Evolutionary conservation across 2,888 invertebrate genomes (phyloP).

Genomic region (Polietes domitor): DNA sequence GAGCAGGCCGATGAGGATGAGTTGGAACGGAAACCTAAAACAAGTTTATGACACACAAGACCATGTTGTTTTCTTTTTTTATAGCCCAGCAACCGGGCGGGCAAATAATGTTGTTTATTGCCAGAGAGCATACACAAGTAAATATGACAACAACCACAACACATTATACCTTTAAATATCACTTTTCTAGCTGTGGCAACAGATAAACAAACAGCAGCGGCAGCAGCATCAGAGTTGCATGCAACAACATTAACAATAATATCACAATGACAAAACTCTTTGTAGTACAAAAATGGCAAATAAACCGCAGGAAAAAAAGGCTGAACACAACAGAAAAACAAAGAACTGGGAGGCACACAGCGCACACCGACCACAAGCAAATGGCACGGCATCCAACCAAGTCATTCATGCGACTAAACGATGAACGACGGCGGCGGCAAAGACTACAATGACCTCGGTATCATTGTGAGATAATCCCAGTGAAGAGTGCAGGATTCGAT

Average conservation of each 20-base stretch:
- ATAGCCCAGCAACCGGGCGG: constrained; percentile 48
- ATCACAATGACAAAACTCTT: constrained; percentile 56
- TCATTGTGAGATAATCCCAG: background rate
- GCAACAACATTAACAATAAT: constrained; percentile 51
- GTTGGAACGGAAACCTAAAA: constrained; percentile 52
- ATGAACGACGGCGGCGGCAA: constrained; percentile 11
- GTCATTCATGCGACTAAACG: constrained; percentile 64
- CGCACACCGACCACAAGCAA: constrained; percentile 19
- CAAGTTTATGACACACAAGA: constrained; percentile 68
- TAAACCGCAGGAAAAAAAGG: constrained; percentile 11
- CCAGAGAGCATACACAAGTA: constrained; percentile 65
- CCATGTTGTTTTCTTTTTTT: no score
- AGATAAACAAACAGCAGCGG: constrained; percentile 1
- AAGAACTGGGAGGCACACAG: background rate
- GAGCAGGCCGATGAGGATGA: background rate
- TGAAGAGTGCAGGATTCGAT: background rate
- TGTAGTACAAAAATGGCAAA: constrained; percentile 23
- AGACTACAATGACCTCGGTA: background rate
- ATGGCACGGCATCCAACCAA: constrained; percentile 1
- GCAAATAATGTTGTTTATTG: constrained; percentile 70
- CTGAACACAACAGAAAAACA: background rate
- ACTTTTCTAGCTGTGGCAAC: constrained; percentile 19
- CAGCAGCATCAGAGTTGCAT: constrained; percentile 29
- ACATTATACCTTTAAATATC: constrained; percentile 22
- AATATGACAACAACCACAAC: constrained; percentile 60